phyloP scores from a whole-genome alignment of 2,113 vertebrate species.

The Tyto alba region DNA sequence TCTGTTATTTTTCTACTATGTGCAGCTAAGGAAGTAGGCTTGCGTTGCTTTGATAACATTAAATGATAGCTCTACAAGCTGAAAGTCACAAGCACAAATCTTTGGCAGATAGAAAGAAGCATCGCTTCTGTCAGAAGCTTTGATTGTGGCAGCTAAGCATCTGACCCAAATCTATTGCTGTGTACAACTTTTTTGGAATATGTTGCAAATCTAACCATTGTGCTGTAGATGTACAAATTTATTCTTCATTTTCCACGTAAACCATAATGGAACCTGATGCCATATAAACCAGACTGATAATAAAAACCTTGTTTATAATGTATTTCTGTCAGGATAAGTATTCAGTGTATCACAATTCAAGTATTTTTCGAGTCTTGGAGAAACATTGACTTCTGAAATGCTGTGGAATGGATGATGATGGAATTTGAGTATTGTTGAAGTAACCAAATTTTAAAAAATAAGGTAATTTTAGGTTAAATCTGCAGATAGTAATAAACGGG shows the following conservation, averaged over 20 bases:
- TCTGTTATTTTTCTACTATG: background rate
- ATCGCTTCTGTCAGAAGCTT: background rate
- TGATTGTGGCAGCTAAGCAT: background rate
- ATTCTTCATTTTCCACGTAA: background rate
- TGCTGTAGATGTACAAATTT: background rate
- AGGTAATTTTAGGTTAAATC: background rate
- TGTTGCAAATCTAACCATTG: background rate
- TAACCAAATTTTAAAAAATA: background rate
- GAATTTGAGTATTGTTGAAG: background rate
- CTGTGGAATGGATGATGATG: background rate
- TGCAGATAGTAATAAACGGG: background rate
- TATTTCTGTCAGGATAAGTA: background rate
- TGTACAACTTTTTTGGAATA: background rate
- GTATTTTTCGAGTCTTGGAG: background rate
- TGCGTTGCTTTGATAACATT: background rate
- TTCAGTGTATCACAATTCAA: background rate
- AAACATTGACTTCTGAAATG: background rate
- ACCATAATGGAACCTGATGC: background rate
- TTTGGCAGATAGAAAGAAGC: background rate
- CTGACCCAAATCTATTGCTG: background rate
- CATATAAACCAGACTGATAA: background rate
- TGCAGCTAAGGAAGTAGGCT: background rate
- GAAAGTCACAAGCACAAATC: background rate
- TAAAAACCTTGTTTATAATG: background rate
- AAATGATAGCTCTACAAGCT: background rate